phyloP scores from a whole-genome alignment of 2,888 invertebrate species.

The Venusia cambrica region DNA sequence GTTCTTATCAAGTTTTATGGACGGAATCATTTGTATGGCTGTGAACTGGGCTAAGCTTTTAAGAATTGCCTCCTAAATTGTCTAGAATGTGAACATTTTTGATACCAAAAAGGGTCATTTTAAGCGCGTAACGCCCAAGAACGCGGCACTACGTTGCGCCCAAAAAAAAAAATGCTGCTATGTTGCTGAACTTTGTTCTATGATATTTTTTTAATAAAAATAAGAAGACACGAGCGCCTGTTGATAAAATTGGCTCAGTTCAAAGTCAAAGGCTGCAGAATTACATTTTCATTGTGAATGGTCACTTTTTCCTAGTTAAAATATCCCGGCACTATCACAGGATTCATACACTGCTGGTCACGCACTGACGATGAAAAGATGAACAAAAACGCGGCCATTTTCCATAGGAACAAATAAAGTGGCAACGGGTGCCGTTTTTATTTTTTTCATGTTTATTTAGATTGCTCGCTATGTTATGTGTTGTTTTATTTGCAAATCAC shows the following conservation, averaged over 20 bases:
- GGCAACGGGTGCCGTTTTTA: constrained; percentile 35
- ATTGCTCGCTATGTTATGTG: no score
- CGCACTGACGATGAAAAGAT: constrained; percentile 62
- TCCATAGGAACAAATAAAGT: constrained; percentile 40
- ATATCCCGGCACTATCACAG: constrained; percentile 65
- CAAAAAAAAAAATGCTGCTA: no score
- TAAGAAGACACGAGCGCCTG: constrained; percentile 5
- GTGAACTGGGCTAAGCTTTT: no score
- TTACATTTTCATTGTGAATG: constrained; percentile 42
- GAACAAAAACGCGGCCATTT: constrained; percentile 65
- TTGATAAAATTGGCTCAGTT: constrained; percentile 15
- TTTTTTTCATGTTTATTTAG: constrained; percentile 16
- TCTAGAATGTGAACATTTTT: no score
- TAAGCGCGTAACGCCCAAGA: no score
- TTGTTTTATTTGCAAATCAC: no score
- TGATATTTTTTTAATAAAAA: constrained; percentile 12
- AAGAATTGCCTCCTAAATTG: no score
- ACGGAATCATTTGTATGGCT: no score
- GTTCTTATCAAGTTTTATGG: constrained; percentile 42
- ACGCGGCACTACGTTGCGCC: no score
- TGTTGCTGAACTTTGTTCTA: no score
- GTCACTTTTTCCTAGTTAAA: constrained; percentile 56
- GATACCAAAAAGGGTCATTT: no score
- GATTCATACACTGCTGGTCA: constrained; percentile 68
- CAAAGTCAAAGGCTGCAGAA: constrained; percentile 27